Base-by-base conservation (phyloP, 2,888 invertebrate genomes). In the Cheilosia impressa region DNA sequence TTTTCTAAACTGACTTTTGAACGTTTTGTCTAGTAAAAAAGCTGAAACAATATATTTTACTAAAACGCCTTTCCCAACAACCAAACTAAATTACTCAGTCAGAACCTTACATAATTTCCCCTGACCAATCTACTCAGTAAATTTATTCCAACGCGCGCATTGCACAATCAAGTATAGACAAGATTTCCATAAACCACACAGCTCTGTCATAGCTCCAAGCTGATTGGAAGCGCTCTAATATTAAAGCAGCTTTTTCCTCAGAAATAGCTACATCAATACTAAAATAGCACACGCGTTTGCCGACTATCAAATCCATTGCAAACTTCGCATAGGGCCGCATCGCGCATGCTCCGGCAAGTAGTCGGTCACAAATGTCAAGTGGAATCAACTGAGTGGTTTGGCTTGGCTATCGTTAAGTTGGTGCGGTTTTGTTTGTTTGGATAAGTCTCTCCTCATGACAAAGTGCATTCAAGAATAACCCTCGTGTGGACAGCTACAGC, bases 301-400 rank as follows among this genome's bases (percentile, higher is more conserved):
- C 34, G 19, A 43, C 15, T 63, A 31, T 22, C 19, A 15, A 47
- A 47, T 15, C 15, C 13, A 4, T n/a, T 1, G 6, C 4, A 27
- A 10, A 24, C 43, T 45, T 62, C 13, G 2, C 4, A 15, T 41
- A 60, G 15, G 17, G 13, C 53, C 73, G 73, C 62, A 73, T 73
- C 63, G 62, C 73, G 73, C 62, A 73, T 73, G 73, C 62, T 24
- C 22, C 17, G 53, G 31, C 27, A 41, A 34, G 31, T 27, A 41
- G 45, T 4, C 38, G 38, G 13, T 73, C 62, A 38, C 22, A 55
- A 63, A 55, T 73, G 63, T 73, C 73, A 73, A 73, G 45, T 63
- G 24, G 45, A 55, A 22, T 55, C 31, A 19, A 10, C n/a, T 22
- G 34, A 58, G 52, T 24, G 52, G 62, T 27, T 19, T 52, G 17